Conservation (phyloP, 37 sponge, comb jelly and placozoan genomes). For the Crambe crambe region DNA sequence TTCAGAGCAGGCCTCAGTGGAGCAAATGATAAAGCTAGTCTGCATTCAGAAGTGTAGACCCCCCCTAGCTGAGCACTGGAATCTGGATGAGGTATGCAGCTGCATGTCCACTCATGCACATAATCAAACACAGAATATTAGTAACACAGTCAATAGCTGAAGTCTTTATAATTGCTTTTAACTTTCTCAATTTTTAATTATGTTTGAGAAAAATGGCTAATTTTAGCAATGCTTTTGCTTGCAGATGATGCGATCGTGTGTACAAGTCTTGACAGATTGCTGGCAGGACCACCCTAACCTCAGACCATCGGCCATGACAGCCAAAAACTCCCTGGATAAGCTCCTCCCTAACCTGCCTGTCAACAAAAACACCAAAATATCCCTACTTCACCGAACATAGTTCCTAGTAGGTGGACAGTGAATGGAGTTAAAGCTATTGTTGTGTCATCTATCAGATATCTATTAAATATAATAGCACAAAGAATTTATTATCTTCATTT, state of each 20-base stretch:
- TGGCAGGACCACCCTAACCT: slow-evolving; percentile 50
- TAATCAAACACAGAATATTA: neutral
- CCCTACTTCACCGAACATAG: too few relatives aligned
- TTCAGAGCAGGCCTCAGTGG: slow-evolving; percentile 9
- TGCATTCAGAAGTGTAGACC: slow-evolving; percentile 33
- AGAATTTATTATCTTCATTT: too few relatives aligned
- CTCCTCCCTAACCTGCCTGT: slow-evolving; percentile 12
- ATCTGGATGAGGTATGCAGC: slow-evolving; percentile 43
- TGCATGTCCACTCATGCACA: neutral
- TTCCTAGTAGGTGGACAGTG: too few relatives aligned
- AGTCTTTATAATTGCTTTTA: too few relatives aligned
- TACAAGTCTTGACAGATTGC: slow-evolving; percentile 44
- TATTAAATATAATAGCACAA: too few relatives aligned
- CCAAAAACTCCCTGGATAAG: slow-evolving; percentile 68
- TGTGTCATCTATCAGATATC: too few relatives aligned
- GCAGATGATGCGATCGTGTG: slow-evolving; percentile 38
- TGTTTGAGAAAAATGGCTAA: neutral
- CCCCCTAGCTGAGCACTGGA: slow-evolving; percentile 46
- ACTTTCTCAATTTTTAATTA: neutral
- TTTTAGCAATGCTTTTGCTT: too few relatives aligned
- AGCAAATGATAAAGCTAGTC: slow-evolving; percentile 41
- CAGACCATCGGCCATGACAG: slow-evolving; percentile 52
- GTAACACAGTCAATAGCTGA: too few relatives aligned
- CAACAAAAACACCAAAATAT: too few relatives aligned
- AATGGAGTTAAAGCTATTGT: too few relatives aligned